Percentiles rank a stretch among this genome's conserved stretches.
phyloP scores from a whole-genome alignment of 2,888 invertebrate species.

The Drosophila trichaetosa region DNA sequence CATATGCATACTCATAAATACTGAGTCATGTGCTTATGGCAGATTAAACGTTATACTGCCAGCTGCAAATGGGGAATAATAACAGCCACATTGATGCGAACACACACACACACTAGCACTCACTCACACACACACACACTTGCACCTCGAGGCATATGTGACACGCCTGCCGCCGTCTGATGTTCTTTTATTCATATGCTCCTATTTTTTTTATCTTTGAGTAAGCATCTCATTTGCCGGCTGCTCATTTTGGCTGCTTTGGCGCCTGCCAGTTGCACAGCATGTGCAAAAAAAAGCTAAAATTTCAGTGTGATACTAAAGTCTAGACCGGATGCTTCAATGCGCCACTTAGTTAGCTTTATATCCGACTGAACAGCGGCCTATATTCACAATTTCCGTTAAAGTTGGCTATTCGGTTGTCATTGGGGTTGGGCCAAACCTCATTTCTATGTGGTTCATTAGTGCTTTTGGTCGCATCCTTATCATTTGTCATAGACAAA shows the following conservation, averaged over 20 bases:
- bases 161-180: constrained; percentile 48
- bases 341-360: constrained; percentile 55
- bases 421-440: constrained; percentile 25
- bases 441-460: constrained; percentile 37
- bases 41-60: constrained; percentile 73
- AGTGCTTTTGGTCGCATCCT: constrained; percentile 37
- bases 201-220: constrained; percentile 51
- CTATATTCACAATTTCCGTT: constrained; percentile 18
- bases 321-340: constrained; percentile 75
- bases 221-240: constrained; percentile 42
- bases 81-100: constrained; percentile 29
- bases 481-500: constrained; percentile 60
- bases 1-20: constrained; percentile 56
- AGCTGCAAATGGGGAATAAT: constrained; percentile 67
- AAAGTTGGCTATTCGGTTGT: constrained; percentile 27
- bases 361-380: constrained; percentile 27
- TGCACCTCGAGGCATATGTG: constrained; percentile 33
- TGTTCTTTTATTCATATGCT: constrained; percentile 31
- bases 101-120: background rate
- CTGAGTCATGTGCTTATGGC: constrained; percentile 72
- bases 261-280: constrained; percentile 40
- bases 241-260: constrained; percentile 35
- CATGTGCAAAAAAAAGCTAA: constrained; percentile 13
- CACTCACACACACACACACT: constrained; percentile 3
- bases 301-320: constrained; percentile 59